phyloP scores from a whole-genome alignment of 2,113 vertebrate genomes.

The Oryzias curvinotus region DNA sequence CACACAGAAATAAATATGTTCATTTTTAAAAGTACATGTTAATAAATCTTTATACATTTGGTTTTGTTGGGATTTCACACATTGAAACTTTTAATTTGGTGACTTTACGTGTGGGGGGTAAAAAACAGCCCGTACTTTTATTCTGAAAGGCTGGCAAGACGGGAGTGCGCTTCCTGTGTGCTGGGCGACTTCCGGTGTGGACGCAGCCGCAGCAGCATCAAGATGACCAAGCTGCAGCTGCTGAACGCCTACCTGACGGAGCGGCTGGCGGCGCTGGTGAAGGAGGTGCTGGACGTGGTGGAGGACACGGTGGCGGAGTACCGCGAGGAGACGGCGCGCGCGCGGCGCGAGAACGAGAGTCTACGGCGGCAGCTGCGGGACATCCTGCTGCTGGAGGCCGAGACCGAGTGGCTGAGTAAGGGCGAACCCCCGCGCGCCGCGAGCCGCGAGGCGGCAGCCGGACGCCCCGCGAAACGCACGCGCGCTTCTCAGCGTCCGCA shows the following conservation, averaged over 20 bases:
- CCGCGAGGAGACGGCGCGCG: slow-evolving; percentile 73
- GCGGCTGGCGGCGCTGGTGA: slow-evolving; percentile 71
- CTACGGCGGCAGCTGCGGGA: slow-evolving; percentile 77
- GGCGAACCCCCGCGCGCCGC: background rate
- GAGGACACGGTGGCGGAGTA: slow-evolving; percentile 76
- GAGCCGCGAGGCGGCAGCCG: too few relatives aligned
- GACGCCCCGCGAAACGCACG: too few relatives aligned
- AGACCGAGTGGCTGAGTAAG: slow-evolving; percentile 65
- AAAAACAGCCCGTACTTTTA: background rate
- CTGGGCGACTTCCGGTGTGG: slow-evolving; percentile 43
- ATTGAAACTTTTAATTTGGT: too few relatives aligned
- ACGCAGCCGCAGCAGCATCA: slow-evolving; percentile 47
- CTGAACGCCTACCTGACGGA: slow-evolving; percentile 74
- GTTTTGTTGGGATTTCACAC: too few relatives aligned
- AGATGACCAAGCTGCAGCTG: slow-evolving; percentile 73
- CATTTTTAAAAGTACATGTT: too few relatives aligned
- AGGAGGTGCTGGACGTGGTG: slow-evolving; percentile 78
- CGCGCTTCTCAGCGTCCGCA: too few relatives aligned
- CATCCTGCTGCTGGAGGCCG: slow-evolving; percentile 67
- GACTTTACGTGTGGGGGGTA: too few relatives aligned
- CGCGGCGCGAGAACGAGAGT: slow-evolving; percentile 71
- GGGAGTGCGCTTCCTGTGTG: slow-evolving; percentile 26
- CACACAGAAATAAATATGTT: too few relatives aligned
- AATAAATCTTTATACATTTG: too few relatives aligned
- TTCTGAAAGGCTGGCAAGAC: background rate